Evolutionary conservation across 1,140 invertebrate species (phyloP).

Genomic region (Saccostrea cuccullata): DNA sequence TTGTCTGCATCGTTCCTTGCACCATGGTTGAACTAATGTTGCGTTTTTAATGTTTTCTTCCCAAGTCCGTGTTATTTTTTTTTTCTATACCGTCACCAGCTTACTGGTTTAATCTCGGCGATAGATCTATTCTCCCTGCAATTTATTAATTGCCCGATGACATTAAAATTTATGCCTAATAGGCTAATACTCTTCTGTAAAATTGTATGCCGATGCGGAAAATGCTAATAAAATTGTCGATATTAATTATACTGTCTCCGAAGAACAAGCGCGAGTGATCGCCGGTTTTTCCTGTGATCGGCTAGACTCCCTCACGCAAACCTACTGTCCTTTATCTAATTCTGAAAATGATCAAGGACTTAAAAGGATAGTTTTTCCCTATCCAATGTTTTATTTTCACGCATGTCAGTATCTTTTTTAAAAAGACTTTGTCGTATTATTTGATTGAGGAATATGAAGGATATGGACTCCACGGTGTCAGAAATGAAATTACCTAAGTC

Average conservation of each 20-base stretch:
- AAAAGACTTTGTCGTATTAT: background rate
- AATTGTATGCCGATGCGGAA: slow-evolving; percentile 49
- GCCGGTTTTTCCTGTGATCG: background rate
- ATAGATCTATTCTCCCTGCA: slow-evolving; percentile 30
- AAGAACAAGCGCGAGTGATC: slow-evolving; percentile 5
- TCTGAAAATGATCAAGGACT: slow-evolving; percentile 20
- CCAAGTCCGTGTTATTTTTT: slow-evolving; percentile 12
- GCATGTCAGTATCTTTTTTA: background rate
- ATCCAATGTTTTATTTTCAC: background rate
- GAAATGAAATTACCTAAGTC: background rate
- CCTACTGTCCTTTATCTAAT: slow-evolving; percentile 14
- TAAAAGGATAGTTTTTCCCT: background rate
- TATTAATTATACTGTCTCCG: slow-evolving; percentile 39
- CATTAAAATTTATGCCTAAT: slow-evolving; percentile 42
- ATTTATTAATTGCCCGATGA: slow-evolving; percentile 53
- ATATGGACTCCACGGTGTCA: background rate
- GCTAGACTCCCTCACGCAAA: background rate
- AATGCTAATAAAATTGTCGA: slow-evolving; percentile 40
- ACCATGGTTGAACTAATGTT: slow-evolving; percentile 35
- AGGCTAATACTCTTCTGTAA: slow-evolving; percentile 47
- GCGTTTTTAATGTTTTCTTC: background rate
- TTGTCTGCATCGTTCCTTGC: background rate
- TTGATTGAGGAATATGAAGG: background rate
- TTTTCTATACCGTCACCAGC: slow-evolving; percentile 12
- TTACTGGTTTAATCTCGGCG: slow-evolving; percentile 22